Evolutionary conservation across 2,113 vertebrate genomes (phyloP).

Genomic region (Xiphophorus couchianus): DNA sequence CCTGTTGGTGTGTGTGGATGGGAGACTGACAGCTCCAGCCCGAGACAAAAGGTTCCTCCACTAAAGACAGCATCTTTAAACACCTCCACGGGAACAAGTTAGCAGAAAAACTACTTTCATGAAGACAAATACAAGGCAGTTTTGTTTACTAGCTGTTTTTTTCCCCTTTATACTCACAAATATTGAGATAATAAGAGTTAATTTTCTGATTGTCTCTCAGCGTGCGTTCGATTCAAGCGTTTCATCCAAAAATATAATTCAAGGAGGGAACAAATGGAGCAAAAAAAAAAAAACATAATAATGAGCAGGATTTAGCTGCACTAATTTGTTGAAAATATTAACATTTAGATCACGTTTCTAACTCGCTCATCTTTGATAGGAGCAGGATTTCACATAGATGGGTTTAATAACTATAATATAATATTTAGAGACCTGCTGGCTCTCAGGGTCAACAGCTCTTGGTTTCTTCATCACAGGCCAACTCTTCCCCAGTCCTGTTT

Average conservation of each 20-base stretch:
- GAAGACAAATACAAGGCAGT: background rate
- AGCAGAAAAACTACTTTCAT: constrained; percentile 5
- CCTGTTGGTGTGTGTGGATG: constrained; percentile 24
- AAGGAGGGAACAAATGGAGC: constrained; percentile 11
- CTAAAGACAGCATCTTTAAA: constrained; percentile 17
- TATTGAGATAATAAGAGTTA: constrained; percentile 19
- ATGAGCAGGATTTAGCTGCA: constrained; percentile 1
- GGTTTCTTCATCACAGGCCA: constrained; percentile 16
- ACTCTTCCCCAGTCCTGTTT: background rate
- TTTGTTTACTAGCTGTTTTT: constrained; percentile 8
- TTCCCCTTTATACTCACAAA: constrained; percentile 11
- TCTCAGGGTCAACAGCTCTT: background rate
- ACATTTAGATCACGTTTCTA: constrained; percentile 3
- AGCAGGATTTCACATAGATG: constrained; percentile 7
- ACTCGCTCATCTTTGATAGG: constrained; percentile 8
- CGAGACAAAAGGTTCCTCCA: constrained; percentile 48
- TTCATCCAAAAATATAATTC: constrained; percentile 28
- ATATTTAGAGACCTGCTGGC: constrained; percentile 9
- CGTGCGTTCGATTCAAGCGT: constrained; percentile 1
- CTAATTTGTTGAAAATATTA: constrained; percentile 22
- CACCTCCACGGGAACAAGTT: constrained; percentile 4
- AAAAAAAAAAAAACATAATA: background rate
- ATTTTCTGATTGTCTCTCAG: constrained; percentile 52
- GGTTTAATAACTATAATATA: constrained; percentile 3
- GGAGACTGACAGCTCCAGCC: constrained; percentile 45